phyloP scores from a whole-genome alignment of 2,888 invertebrate species.

The Tortrix viridana region DNA sequence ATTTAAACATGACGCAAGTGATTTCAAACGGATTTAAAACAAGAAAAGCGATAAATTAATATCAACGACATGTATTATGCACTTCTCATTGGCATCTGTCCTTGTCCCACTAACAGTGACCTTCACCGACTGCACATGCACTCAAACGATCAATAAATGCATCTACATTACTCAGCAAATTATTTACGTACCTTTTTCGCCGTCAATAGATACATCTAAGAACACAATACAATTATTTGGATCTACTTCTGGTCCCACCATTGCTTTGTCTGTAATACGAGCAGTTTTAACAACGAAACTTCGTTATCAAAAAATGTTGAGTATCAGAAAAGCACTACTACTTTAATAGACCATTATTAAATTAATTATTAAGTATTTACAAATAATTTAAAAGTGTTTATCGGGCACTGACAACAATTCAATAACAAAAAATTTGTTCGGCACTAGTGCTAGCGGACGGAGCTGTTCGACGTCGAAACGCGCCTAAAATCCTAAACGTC shows the following conservation, averaged over 20 bases:
- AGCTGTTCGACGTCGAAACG: conserved; percentile 12
- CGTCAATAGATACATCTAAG: conserved; percentile 88
- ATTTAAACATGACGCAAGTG: conserved; percentile 6
- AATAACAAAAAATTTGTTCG: conserved; percentile 19
- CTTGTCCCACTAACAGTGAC: conserved; percentile 48
- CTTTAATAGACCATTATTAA: conserved; percentile 29
- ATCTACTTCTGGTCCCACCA: conserved; percentile 45
- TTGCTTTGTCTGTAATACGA: conserved; percentile 38
- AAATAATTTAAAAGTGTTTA: conserved; percentile 21
- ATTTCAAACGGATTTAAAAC: conserved; percentile 28
- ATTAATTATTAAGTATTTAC: conserved; percentile 39
- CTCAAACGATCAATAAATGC: conserved; percentile 18
- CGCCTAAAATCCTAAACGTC: conserved; percentile 3
- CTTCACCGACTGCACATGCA: conserved; percentile 27
- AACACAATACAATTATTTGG: conserved; percentile 87
- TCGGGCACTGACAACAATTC: conserved; percentile 23
- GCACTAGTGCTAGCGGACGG: not conserved
- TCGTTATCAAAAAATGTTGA: not conserved
- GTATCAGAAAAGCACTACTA: conserved; percentile 20
- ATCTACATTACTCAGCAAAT: conserved; percentile 42
- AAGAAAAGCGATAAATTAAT: conserved; percentile 19
- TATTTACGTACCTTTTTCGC: conserved; percentile 84
- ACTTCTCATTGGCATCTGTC: conserved; percentile 46
- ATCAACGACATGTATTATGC: conserved; percentile 38
- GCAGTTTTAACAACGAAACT: conserved; percentile 33